These are phyloP conservation scores for Tromatobia lineatoria DNA, from an alignment of 2,888 invertebrate genomes.

Conservation along the genomic window DNA sequence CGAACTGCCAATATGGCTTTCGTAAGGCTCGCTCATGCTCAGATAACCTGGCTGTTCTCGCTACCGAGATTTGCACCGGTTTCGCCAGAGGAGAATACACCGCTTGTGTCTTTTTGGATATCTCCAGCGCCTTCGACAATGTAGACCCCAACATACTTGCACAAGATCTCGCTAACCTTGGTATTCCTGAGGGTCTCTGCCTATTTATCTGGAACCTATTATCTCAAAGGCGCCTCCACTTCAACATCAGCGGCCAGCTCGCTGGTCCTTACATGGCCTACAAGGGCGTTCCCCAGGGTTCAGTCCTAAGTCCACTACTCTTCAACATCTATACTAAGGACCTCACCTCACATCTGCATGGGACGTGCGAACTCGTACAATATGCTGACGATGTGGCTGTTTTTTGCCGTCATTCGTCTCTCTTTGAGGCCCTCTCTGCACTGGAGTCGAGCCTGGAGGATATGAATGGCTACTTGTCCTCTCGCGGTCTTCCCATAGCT, in stretches of 20 bases:
- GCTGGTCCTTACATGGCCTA: conserved; percentile 10
- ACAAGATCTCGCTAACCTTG: conserved; percentile 14
- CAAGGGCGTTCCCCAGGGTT: conserved; percentile 44
- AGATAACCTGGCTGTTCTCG: conserved; percentile 36
- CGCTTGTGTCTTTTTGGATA: conserved; percentile 30
- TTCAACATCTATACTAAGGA: conserved; percentile 18
- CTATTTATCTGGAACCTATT: conserved; percentile 41
- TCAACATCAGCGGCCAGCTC: conserved; percentile 20
- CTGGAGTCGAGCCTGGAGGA: not conserved
- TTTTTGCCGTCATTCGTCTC: not conserved
- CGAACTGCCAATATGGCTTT: conserved; percentile 38
- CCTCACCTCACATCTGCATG: not conserved
- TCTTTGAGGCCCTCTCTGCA: not conserved
- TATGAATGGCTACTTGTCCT: not conserved
- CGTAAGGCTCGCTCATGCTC: conserved; percentile 29
- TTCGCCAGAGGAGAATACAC: conserved; percentile 12
- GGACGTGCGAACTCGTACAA: not conserved
- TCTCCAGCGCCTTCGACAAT: conserved; percentile 44
- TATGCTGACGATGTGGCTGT: conserved; percentile 15
- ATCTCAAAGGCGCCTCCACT: not conserved
- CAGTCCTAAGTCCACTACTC: conserved; percentile 25
- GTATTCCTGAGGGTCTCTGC: conserved; percentile 11
- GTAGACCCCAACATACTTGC: conserved; percentile 26
- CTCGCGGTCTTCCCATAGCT: not conserved
- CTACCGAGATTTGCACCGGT: not conserved